Conservation (phyloP, 2,797 vertebrate species). For the Melanogrammus aeglefinus region DNA sequence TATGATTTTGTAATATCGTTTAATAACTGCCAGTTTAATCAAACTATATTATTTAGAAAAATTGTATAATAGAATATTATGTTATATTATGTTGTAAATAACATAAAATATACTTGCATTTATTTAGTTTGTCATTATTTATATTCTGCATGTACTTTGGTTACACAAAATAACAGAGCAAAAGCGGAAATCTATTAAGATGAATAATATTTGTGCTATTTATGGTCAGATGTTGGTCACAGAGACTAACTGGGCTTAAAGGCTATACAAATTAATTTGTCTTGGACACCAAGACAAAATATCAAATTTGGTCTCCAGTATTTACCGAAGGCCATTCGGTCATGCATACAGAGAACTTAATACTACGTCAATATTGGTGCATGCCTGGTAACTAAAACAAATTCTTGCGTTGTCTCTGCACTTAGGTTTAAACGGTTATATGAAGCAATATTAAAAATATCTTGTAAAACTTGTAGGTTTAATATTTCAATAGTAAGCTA, state of each 20-base stretch:
- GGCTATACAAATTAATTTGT: neutral
- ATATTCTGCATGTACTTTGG: neutral
- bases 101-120: too few species aligned
- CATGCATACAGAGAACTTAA: neutral
- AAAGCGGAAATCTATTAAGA: neutral
- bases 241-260: neutral
- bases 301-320: neutral
- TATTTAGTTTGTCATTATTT: neutral
- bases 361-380: neutral
- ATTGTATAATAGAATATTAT: too few species aligned
- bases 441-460: neutral
- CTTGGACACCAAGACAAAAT: neutral
- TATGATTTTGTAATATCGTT: neutral
- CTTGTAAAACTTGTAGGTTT: neutral
- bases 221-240: neutral
- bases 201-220: neutral
- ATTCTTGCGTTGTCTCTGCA: neutral
- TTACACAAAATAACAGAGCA: neutral
- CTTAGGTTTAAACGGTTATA: neutral
- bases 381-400: neutral
- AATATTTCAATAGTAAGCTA: neutral
- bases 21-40: neutral
- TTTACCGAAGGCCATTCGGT: neutral
- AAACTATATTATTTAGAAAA: neutral
- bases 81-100: too few species aligned